These are phyloP conservation scores for Scaptomyza graminum DNA, from an alignment of 1,140 invertebrate species.

Conservation along the genomic window DNA sequence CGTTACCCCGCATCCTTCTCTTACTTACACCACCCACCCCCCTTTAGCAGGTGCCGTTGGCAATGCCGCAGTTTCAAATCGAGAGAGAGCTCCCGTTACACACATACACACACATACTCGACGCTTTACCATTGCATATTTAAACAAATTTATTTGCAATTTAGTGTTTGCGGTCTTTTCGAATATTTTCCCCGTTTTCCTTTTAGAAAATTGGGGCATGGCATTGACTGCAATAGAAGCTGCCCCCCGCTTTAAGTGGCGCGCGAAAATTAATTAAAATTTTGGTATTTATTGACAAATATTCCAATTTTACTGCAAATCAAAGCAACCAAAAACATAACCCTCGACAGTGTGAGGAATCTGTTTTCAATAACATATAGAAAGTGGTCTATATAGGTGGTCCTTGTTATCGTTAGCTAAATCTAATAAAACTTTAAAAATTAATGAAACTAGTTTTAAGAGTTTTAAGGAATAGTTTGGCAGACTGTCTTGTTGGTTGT, in stretches of 20 bases:
- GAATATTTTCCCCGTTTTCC: constrained; percentile 44
- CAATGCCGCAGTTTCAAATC: constrained; percentile 42
- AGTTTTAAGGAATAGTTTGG: constrained; percentile 17
- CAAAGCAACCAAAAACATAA: background rate
- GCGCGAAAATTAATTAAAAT: constrained; percentile 82
- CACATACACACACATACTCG: constrained; percentile 32
- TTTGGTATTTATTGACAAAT: constrained; percentile 70
- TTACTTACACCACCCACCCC: background rate
- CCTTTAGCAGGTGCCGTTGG: constrained; percentile 28
- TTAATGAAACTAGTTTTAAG: constrained; percentile 18
- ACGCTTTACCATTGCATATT: constrained; percentile 67
- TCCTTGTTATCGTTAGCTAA: no score
- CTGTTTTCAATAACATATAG: background rate
- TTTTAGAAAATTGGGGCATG: background rate
- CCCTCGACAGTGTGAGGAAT: background rate
- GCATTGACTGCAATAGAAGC: constrained; percentile 25
- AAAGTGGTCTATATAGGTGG: background rate
- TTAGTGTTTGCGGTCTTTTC: constrained; percentile 73
- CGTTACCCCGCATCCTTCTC: no score
- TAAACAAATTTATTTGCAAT: constrained; percentile 81
- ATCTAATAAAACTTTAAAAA: no score
- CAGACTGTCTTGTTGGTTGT: constrained; percentile 17
- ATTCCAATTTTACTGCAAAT: constrained; percentile 60
- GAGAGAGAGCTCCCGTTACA: background rate
- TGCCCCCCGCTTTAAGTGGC: constrained; percentile 64